Evolutionary conservation across 2,797 vertebrate species (phyloP).

Genomic region (Scarus forsteni): DNA sequence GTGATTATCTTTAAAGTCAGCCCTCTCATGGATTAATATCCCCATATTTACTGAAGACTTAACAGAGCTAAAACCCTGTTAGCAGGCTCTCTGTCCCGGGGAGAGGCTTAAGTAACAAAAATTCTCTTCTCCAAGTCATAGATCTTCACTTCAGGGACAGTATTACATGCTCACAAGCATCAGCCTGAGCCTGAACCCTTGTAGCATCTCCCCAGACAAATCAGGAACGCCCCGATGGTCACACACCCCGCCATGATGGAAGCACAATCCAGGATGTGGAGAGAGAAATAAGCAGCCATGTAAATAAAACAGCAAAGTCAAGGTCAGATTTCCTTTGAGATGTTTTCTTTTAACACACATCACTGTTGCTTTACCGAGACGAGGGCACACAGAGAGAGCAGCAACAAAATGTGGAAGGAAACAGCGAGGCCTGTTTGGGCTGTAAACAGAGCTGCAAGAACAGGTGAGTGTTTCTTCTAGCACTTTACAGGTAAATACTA

Average conservation of each 20-base stretch:
- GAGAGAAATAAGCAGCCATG: conserved; percentile 18
- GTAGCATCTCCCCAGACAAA: conserved; percentile 17
- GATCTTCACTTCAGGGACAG: conserved; percentile 25
- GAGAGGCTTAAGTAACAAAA: conserved; percentile 38
- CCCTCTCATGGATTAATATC: conserved; percentile 37
- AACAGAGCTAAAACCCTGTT: conserved; percentile 29
- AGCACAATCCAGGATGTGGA: background rate
- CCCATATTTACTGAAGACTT: conserved; percentile 37
- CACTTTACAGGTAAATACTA: background rate
- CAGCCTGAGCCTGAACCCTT: background rate
- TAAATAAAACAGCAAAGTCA: conserved; percentile 7
- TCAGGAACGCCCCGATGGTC: conserved; percentile 14
- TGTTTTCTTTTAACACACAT: background rate
- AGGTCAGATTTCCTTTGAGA: background rate
- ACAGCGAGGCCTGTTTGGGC: background rate
- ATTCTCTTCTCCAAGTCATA: conserved; percentile 19
- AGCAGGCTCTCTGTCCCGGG: conserved; percentile 35
- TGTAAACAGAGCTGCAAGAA: background rate
- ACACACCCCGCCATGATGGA: conserved; percentile 19
- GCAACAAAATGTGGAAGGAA: background rate
- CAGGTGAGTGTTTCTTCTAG: conserved; percentile 1
- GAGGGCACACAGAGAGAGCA: background rate
- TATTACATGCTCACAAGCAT: conserved; percentile 11
- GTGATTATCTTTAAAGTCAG: conserved; percentile 54
- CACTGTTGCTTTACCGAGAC: background rate